Conservation (phyloP, 2,797 vertebrate species). For the Caiman crocodilus region DNA sequence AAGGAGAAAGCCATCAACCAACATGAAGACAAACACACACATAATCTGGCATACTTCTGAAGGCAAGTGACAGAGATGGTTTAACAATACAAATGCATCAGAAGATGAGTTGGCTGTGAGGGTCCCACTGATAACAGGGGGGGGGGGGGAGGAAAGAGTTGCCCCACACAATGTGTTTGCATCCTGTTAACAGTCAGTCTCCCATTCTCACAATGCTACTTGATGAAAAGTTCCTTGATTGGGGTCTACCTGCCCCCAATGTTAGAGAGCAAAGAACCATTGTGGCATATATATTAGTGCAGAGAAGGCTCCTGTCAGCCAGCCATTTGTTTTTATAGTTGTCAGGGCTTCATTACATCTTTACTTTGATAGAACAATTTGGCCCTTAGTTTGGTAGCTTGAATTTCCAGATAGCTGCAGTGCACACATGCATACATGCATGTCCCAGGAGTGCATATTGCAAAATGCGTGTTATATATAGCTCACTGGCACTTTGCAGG, state of each 20-base stretch:
- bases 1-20: too few relatives aligned
- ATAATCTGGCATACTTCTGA: neutral
- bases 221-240: neutral
- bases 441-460: neutral
- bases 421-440: neutral
- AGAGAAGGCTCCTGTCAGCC: neutral
- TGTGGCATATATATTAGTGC: neutral
- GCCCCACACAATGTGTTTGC: neutral
- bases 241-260: neutral
- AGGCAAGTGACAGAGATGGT: neutral
- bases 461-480: neutral
- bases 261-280: fast-evolving
- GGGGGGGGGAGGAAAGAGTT: neutral
- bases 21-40: neutral
- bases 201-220: neutral
- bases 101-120: neutral
- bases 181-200: too few relatives aligned
- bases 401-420: neutral
- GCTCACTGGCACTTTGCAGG: neutral
- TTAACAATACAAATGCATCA: neutral
- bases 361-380: neutral
- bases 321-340: neutral
- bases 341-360: neutral
- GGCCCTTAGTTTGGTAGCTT: neutral
- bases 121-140: too few relatives aligned